Percentiles rank a stretch among this genome's conserved stretches.
Conservation (phyloP, 2,888 invertebrate genomes). For the Calameuta filiformis region DNA sequence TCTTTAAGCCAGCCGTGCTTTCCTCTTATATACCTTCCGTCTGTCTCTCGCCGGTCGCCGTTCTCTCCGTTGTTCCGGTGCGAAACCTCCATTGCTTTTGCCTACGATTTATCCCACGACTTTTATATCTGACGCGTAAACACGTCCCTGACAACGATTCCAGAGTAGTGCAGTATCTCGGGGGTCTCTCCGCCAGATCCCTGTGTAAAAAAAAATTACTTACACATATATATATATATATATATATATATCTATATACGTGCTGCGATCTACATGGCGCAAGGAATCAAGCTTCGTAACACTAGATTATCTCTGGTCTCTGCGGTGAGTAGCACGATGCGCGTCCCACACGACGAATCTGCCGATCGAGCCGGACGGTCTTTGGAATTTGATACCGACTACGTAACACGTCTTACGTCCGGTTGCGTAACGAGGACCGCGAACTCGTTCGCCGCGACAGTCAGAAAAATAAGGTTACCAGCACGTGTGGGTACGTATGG, state of each 20-base stretch:
- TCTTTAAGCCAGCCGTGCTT: neutral
- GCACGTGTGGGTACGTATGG: constrained; percentile 20
- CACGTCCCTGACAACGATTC: neutral
- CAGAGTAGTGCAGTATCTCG: neutral
- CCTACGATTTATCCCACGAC: neutral
- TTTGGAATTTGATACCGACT: neutral
- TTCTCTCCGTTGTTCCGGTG: neutral
- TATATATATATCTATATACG: neutral
- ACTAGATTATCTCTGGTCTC: neutral
- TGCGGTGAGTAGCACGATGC: neutral
- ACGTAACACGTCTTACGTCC: neutral
- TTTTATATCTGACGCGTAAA: neutral
- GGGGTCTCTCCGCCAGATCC: neutral
- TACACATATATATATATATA: too few species aligned
- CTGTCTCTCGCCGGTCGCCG: neutral
- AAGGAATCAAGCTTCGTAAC: neutral
- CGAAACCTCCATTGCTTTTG: neutral
- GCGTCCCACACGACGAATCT: neutral
- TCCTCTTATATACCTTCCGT: neutral
- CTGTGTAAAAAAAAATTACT: neutral
- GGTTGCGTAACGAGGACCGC: constrained; percentile 1
- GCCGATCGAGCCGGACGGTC: neutral
- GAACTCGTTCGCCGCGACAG: constrained; percentile 5
- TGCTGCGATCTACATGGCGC: neutral
- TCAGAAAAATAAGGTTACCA: constrained; percentile 37